These are phyloP conservation scores for Drosophila parabipectinata DNA, from an alignment of 1,140 invertebrate species.

Conservation along the genomic window DNA sequence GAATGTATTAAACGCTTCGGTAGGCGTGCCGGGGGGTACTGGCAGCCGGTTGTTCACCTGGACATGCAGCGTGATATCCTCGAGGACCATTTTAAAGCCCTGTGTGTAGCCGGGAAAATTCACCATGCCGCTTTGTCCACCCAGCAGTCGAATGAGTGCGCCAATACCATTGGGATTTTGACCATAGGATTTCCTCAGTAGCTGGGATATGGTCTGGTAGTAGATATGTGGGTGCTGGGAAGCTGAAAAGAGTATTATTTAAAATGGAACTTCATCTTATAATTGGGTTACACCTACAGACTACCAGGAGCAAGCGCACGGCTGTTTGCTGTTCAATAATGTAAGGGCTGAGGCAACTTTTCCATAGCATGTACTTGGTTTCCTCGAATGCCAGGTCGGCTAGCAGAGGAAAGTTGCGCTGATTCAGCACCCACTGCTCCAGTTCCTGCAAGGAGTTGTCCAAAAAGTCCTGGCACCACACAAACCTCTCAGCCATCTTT, in stretches of 20 bases:
- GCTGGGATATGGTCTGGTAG: conserved; percentile 78
- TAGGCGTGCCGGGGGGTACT: conserved; percentile 39
- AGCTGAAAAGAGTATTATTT: conserved; percentile 39
- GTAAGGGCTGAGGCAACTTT: conserved; percentile 72
- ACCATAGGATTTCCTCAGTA: conserved; percentile 67
- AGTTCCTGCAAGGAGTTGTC: conserved; percentile 85
- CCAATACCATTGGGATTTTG: conserved; percentile 80
- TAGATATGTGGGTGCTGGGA: conserved; percentile 80
- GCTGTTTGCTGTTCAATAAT: conserved; percentile 85
- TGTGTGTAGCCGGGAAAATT: conserved; percentile 84
- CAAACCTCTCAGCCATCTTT: conserved; percentile 66
- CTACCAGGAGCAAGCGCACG: conserved; percentile 81
- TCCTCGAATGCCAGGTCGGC: conserved; percentile 72
- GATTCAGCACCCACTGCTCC: conserved; percentile 75
- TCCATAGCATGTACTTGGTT: conserved; percentile 79
- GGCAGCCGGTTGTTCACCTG: conserved; percentile 74
- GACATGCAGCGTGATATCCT: conserved; percentile 73
- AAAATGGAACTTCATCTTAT: neutral
- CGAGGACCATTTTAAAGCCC: conserved; percentile 84
- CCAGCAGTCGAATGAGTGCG: conserved; percentile 84
- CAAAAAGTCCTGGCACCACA: conserved; percentile 84
- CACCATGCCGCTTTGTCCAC: conserved; percentile 83
- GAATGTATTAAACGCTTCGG: conserved; percentile 75
- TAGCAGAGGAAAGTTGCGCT: conserved; percentile 69
- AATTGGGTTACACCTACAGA: conserved; percentile 59